These are phyloP conservation scores for Clarias gariepinus DNA, from an alignment of 2,113 vertebrate species.

Conservation along the genomic window DNA sequence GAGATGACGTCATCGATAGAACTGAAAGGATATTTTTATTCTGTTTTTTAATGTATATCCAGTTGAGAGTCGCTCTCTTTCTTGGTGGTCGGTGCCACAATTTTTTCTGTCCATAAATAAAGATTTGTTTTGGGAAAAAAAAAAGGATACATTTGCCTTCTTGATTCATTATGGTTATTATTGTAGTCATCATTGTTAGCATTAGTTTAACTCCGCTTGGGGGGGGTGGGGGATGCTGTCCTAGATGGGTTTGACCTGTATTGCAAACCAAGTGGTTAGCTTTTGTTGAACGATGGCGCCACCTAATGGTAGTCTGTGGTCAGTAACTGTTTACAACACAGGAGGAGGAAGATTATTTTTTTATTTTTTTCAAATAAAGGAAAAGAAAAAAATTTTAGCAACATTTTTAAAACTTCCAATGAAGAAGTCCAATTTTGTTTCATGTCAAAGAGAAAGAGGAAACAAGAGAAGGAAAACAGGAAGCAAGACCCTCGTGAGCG, in stretches of 20 bases:
- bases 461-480: background rate
- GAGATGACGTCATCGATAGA: slow-evolving; percentile 1
- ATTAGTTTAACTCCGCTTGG: background rate
- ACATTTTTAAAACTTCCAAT: background rate
- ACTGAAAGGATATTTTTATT: slow-evolving; percentile 25
- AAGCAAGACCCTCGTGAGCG: background rate
- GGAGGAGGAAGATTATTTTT: too few species aligned
- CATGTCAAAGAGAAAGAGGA: background rate
- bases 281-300: background rate
- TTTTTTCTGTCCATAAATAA: slow-evolving; percentile 97
- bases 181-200: background rate
- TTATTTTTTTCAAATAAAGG: too few species aligned
- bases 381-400: background rate
- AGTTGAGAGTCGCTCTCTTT: slow-evolving; percentile 64
- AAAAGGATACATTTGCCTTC: background rate
- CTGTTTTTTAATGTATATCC: slow-evolving; percentile 37
- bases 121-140: slow-evolving; percentile 53
- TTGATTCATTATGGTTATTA: background rate
- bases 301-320: background rate
- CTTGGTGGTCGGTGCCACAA: slow-evolving; percentile 80
- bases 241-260: background rate
- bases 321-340: background rate
- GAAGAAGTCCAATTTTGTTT: background rate
- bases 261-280: background rate
- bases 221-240: too few species aligned